These are phyloP conservation scores for Cheilosia vulpina DNA, from an alignment of 2,888 invertebrate species.

Conservation along the genomic window DNA sequence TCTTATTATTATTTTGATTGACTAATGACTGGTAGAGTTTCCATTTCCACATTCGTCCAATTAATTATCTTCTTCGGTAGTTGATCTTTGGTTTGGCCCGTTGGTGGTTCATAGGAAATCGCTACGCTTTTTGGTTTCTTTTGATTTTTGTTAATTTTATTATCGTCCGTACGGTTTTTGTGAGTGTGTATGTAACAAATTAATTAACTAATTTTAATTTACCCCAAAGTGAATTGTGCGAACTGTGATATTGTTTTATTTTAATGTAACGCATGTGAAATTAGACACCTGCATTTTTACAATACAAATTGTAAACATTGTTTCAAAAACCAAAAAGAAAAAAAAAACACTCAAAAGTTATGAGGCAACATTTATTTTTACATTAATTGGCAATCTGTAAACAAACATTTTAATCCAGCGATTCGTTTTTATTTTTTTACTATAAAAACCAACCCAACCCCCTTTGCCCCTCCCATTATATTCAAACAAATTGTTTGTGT, in stretches of 20 bases:
- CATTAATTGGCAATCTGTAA: conserved; percentile 30
- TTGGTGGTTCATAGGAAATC: conserved; percentile 27
- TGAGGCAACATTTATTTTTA: conserved; percentile 65
- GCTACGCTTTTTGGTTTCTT: conserved; percentile 21
- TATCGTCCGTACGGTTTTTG: conserved; percentile 22
- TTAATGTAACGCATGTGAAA: conserved; percentile 19
- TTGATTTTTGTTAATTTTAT: conserved; percentile 10
- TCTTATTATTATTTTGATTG: neutral
- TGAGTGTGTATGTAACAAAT: neutral
- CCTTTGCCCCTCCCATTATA: too few relatives aligned
- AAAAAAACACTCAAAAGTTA: conserved; percentile 25
- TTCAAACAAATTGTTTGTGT: conserved; percentile 4
- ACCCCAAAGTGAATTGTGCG: neutral
- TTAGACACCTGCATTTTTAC: conserved; percentile 9
- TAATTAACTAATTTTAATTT: neutral
- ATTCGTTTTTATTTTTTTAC: conserved; percentile 5
- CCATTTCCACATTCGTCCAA: neutral
- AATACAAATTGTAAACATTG: conserved; percentile 4
- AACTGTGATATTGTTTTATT: neutral
- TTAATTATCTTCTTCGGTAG: conserved; percentile 3
- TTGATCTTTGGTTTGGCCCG: conserved; percentile 28
- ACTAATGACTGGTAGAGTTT: neutral
- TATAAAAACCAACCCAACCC: neutral
- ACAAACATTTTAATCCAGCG: conserved; percentile 14
- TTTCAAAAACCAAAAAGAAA: neutral